These are phyloP conservation scores for Acanthacorydalis orientalis DNA, from an alignment of 2,888 invertebrate genomes.

Conservation along the genomic window DNA sequence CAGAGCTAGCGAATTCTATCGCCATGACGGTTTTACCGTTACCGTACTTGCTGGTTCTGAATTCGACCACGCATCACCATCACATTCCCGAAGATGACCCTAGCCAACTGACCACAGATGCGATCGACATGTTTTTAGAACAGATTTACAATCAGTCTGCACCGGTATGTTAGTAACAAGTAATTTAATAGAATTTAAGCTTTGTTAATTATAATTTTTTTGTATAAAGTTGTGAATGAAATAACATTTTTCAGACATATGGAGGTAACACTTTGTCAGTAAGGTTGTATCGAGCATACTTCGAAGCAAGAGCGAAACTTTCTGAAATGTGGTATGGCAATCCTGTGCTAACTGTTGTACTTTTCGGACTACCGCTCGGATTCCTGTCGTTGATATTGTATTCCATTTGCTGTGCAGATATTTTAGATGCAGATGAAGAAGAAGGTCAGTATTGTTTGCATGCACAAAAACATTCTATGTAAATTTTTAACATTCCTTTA, in stretches of 20 bases:
- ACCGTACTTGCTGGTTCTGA: constrained; percentile 78
- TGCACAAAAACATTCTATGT: too few relatives aligned
- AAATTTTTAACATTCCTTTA: too few relatives aligned
- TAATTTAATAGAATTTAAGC: not conserved
- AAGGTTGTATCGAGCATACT: constrained; percentile 61
- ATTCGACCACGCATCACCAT: constrained; percentile 83
- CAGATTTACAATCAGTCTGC: constrained; percentile 62
- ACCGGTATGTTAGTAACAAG: constrained; percentile 37
- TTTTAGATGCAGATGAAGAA: constrained; percentile 78
- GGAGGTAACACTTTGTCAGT: constrained; percentile 72
- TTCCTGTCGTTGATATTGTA: constrained; percentile 90
- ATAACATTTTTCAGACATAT: constrained; percentile 40
- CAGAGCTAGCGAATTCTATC: constrained; percentile 83
- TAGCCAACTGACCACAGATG: constrained; percentile 61
- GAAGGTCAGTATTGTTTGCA: constrained; percentile 36
- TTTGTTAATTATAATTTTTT: not conserved
- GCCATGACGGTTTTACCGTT: constrained; percentile 72
- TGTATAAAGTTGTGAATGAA: not conserved
- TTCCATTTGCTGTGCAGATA: constrained; percentile 91
- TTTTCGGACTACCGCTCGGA: constrained; percentile 87
- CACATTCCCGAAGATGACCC: constrained; percentile 79
- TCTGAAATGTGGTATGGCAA: constrained; percentile 82
- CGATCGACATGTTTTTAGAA: constrained; percentile 57
- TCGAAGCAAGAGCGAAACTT: constrained; percentile 65
- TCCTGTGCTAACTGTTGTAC: constrained; percentile 79